Base-by-base conservation (phyloP, 1,140 invertebrate genomes). In the Drosophila pseudoobscura region DNA sequence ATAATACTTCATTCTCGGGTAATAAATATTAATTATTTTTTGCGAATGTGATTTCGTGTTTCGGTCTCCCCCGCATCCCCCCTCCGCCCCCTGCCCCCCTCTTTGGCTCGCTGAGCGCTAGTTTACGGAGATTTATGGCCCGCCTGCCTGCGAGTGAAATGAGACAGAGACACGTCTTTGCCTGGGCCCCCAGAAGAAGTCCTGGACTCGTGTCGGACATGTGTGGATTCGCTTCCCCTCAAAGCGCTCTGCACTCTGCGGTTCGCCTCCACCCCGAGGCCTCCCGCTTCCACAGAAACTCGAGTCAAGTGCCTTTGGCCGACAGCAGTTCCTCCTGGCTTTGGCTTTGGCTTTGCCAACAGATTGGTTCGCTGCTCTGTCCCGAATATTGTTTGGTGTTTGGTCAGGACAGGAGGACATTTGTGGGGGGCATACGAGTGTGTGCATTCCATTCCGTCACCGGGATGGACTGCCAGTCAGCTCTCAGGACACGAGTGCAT, bases 21-120 rank as follows among this genome's bases (percentile, higher is more conserved):
- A 87, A 87, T 87, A 87, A 87, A 87, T 87, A 87, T 87, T 87
- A 87, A 87, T 87, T 87, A 87, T 80, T 85, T 85, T 85, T 85
- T 83, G 83, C 83, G 75, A 88, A 82, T 87, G 83, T 69, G 83
- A 88, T 87, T 87, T 87, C 82, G 56, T 75, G 78, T 78, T 70
- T 46, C 20, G 71, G 53, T 52, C 35, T 45, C 68, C 17, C 26
- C 41, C 41, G 3, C 8, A 35, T 53, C 15, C 13, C 41, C 39
- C 6, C 24, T 39, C 58, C 13, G 11, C 57, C 49, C 61, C 49
- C 15, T 15, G 15, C 15, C 15, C 15, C 15, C 0, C 70, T 11
- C 35, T 17, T 17, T 39, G 35, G 35, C 11, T 50, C 59, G 62
- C 77, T 74, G 68, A 72, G 63, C 76, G 66, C 78, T 83, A 75